Percentiles rank a stretch among this genome's conserved stretches.
phyloP scores from a whole-genome alignment of 2,113 vertebrate genomes.

The Archilochus colubris region DNA sequence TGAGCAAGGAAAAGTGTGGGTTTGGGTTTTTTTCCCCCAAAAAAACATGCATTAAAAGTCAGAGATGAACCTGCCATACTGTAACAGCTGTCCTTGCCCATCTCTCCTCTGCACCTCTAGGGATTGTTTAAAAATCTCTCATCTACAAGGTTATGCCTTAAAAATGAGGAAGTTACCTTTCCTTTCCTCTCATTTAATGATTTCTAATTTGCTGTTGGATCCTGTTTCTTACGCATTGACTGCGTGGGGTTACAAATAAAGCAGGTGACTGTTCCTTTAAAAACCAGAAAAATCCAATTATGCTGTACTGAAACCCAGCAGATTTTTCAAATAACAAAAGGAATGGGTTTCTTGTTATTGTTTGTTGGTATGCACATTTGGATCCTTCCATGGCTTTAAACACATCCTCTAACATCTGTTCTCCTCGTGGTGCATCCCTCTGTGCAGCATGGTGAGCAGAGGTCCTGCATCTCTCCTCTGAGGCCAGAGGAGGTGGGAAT shows the following conservation, averaged over 20 bases:
- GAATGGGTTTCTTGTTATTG: not conserved
- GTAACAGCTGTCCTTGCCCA: not conserved
- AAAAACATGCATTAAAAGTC: not conserved
- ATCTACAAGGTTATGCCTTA: not conserved
- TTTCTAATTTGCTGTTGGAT: conserved; percentile 5
- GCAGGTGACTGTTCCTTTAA: not conserved
- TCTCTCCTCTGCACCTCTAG: not conserved
- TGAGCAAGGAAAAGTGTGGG: not conserved
- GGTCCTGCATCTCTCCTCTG: not conserved
- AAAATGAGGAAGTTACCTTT: not conserved
- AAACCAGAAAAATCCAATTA: not conserved
- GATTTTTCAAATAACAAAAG: not conserved
- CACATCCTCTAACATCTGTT: not conserved
- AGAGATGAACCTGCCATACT: not conserved
- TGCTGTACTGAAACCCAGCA: not conserved
- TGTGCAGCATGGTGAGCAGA: not conserved
- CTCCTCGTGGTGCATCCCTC: not conserved
- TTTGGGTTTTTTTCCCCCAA: fast-evolving
- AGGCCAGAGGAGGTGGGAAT: not conserved
- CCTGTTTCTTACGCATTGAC: not conserved
- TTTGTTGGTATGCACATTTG: not conserved
- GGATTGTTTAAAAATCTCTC: not conserved
- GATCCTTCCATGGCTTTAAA: not conserved
- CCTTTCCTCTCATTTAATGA: not conserved
- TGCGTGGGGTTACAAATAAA: not conserved